Evolutionary conservation across 2,888 invertebrate species (phyloP), one percentile per base, ranked within the genome.

Genomic region (Nebria brevicollis): DNA sequence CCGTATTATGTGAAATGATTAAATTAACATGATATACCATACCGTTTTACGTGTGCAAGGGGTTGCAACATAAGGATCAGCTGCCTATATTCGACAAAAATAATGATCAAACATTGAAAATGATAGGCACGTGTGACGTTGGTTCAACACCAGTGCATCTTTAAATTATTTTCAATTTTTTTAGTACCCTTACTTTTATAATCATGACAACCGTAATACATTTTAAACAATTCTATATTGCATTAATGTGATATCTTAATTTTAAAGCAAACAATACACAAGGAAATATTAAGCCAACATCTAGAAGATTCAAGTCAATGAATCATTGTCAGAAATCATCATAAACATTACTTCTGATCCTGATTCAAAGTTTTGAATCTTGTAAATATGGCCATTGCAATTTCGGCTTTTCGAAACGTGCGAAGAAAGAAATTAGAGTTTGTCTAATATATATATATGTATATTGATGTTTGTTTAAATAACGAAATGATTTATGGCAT

Each of bases 131-230:
- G 54, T 54, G 54, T 54, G 54, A 54, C 54, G 54, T 13, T 43
- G 43, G 43, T 43, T 54, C 54, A 54, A 54, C 54, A 54, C 54
- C 54, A 54, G 54, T 54, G 54, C 8, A 54, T 54, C 54, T 54
- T 54, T 1, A 54, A 54, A 54, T 54, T 54, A 54, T 54, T 54
- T 54, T 54, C 54, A 8, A 54, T 54, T 3, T 54, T 8, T 54
- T 54, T 13, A 54, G 54, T 54, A 54, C 54, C 54, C 54, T 54
- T 13, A 54, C 54, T 11, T 54, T 54, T 54, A 2, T 54, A 54
- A 54, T 54, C 54, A 54, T 54, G 54, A 54, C 54, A 54, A 54
- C 54, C 54, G 54, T 54, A 54, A 54, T 54, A 54, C 54, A 54
- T 54, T 54, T 54, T 54, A 11, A 54, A 54, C 8, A 13, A 54